Evolutionary conservation across 1,140 invertebrate species (phyloP).

Genomic region (Melanaphis sacchari): DNA sequence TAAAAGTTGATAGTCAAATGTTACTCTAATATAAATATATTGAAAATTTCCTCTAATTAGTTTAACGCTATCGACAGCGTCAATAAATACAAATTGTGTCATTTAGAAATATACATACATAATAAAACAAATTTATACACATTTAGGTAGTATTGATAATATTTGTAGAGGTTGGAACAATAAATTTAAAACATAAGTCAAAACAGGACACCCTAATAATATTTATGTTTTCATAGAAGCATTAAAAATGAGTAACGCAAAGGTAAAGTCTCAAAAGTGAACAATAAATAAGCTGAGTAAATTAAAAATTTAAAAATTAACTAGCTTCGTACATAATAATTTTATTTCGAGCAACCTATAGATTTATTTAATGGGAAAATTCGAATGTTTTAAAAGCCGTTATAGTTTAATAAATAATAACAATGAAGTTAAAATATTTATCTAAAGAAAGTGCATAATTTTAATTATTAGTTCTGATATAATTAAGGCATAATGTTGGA

Average conservation of each 20-base stretch:
- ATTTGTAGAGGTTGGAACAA: background rate
- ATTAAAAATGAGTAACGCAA: background rate
- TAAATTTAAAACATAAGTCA: background rate
- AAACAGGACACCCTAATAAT: background rate
- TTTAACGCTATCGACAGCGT: background rate
- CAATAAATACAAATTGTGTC: background rate
- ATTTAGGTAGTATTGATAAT: background rate
- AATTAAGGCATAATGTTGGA: background rate
- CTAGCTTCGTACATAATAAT: background rate
- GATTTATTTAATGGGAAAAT: background rate
- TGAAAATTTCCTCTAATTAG: background rate
- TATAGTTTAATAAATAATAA: background rate
- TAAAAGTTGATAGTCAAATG: background rate
- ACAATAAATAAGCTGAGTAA: background rate
- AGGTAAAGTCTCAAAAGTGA: background rate
- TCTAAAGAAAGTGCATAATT: background rate
- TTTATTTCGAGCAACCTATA: background rate
- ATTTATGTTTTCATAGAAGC: conserved; percentile 1
- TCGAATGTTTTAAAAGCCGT: background rate
- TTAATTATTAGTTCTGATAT: background rate
- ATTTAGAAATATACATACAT: background rate
- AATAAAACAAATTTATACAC: background rate
- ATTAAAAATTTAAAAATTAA: conserved; percentile 9
- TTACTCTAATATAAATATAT: background rate
- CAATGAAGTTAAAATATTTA: background rate